Evolutionary conservation across 35 echinoderm and acorn worm species (phyloP).

Genomic region (Anneissia japonica): DNA sequence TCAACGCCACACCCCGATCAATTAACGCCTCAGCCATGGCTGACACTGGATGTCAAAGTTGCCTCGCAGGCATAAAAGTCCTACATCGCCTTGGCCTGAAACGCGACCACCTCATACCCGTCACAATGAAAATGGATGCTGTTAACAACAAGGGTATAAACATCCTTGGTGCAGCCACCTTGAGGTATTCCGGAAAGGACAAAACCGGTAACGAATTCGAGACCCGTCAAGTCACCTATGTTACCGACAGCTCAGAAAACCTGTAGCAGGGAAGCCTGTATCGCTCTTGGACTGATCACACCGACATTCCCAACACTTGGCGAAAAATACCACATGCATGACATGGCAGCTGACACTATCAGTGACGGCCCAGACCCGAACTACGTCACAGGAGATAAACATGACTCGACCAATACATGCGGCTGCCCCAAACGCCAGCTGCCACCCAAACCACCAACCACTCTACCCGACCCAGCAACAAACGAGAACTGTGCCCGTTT

Average conservation of each 20-base stretch:
- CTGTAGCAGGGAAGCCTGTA: too few species aligned
- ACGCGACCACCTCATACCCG: slow-evolving; percentile 3
- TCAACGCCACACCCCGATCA: neutral
- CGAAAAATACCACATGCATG: too few species aligned
- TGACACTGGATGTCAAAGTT: slow-evolving; percentile 30
- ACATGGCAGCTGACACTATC: too few species aligned
- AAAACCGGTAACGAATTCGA: too few species aligned
- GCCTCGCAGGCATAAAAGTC: slow-evolving; percentile 21
- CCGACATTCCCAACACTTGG: too few species aligned
- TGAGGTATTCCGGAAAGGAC: slow-evolving; percentile 11
- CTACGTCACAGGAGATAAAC: too few species aligned
- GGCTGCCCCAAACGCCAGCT: too few species aligned
- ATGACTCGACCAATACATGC: too few species aligned
- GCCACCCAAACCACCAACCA: neutral
- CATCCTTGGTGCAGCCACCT: slow-evolving; percentile 10
- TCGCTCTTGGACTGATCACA: too few species aligned
- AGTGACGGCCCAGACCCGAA: too few species aligned
- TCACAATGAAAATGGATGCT: slow-evolving; percentile 22
- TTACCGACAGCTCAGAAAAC: too few species aligned
- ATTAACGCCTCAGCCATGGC: neutral
- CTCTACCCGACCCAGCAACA: slow-evolving; percentile 12
- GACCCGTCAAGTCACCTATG: too few species aligned
- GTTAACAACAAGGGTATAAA: neutral
- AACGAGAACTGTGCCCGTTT: neutral
- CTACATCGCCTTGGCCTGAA: slow-evolving; percentile 10